These are phyloP conservation scores for Gadopsis bispinosus DNA, from an alignment of 2,797 vertebrate species.

Conservation along the genomic window DNA sequence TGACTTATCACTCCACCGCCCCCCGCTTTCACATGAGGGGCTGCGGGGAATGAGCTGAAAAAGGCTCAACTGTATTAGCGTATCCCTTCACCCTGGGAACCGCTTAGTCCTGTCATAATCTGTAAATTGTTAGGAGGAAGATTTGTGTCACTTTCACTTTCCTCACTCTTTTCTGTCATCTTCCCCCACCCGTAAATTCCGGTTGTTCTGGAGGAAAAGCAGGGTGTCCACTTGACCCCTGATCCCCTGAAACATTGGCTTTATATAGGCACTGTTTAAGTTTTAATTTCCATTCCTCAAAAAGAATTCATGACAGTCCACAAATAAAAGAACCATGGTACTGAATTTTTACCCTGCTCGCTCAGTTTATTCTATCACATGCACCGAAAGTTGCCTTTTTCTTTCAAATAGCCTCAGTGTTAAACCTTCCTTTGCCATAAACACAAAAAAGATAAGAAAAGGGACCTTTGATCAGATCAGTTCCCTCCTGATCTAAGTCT, in stretches of 20 bases:
- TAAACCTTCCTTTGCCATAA: neutral
- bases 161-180: constrained; percentile 59
- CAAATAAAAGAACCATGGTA: neutral
- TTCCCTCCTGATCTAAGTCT: too few species aligned
- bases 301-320: neutral
- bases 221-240: constrained; percentile 35
- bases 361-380: neutral
- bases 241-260: constrained; percentile 16
- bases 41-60: constrained; percentile 77
- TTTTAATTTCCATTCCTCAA: constrained; percentile 7
- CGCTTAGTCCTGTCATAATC: constrained; percentile 73
- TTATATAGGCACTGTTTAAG: neutral
- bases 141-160: constrained; percentile 61
- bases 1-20: constrained; percentile 65
- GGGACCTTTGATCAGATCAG: too few species aligned
- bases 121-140: constrained; percentile 75
- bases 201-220: constrained; percentile 31
- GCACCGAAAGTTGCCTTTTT: neutral
- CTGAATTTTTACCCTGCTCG: neutral
- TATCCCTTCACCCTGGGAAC: constrained; percentile 85
- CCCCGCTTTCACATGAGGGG: constrained; percentile 72
- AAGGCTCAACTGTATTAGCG: constrained; percentile 76
- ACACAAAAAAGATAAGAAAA: neutral
- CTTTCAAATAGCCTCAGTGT: neutral
- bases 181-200: constrained; percentile 10